Percentiles rank a stretch among this genome's conserved stretches.
These are phyloP conservation scores for Sarcophaga bullata DNA, from an alignment of 1,140 invertebrate genomes.

Conservation along the genomic window DNA sequence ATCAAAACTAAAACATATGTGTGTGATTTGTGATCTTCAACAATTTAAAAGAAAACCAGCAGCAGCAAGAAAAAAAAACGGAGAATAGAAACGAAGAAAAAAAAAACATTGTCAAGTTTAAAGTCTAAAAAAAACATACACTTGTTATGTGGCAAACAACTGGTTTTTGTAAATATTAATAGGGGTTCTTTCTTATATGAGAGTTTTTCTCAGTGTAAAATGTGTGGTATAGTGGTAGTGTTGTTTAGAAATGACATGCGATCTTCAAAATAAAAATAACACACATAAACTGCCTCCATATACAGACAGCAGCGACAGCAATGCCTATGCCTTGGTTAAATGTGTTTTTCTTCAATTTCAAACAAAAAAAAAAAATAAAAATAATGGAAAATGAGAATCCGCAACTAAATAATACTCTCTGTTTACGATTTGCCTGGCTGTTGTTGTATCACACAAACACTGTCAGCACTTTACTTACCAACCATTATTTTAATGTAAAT, in stretches of 20 bases:
- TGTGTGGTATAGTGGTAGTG: neutral
- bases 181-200: neutral
- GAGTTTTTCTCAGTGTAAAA: neutral
- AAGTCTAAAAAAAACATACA: neutral
- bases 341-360: no score
- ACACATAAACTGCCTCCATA: no score
- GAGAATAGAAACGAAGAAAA: no score
- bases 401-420: no score
- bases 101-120: neutral
- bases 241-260: neutral
- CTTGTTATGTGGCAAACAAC: neutral
- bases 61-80: neutral
- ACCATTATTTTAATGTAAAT: no score
- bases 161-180: neutral
- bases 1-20: neutral
- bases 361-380: no score
- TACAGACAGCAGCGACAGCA: no score
- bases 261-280: neutral
- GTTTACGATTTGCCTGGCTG: no score
- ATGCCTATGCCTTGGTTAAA: no score
- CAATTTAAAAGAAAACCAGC: slow-evolving; percentile 2
- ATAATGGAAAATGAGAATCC: no score
- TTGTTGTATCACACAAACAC: no score
- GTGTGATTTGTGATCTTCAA: neutral
- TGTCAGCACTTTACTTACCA: no score